phyloP scores from a whole-genome alignment of 2,888 invertebrate genomes.

The Tricholauxania praeusta region DNA sequence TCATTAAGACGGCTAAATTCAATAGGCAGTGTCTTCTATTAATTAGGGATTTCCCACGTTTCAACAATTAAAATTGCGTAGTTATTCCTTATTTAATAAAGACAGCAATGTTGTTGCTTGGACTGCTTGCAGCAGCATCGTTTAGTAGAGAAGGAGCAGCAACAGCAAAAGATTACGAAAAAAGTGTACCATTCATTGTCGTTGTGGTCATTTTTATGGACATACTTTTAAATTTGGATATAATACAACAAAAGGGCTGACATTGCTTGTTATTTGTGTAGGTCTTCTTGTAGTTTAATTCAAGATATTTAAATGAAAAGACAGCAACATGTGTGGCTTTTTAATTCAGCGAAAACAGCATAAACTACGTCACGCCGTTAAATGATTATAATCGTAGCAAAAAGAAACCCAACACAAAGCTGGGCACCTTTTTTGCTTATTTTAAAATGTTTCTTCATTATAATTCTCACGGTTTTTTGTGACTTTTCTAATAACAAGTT shows the following conservation, averaged over 20 bases:
- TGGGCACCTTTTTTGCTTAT: neutral
- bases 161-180: neutral
- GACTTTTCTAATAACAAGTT: neutral
- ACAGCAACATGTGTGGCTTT: slow-evolving; percentile 41
- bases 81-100: too few relatives aligned
- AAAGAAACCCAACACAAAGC: neutral
- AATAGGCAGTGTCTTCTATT: neutral
- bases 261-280: neutral
- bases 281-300: slow-evolving; percentile 20
- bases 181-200: slow-evolving; percentile 12
- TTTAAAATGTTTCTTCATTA: neutral
- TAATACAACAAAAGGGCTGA: slow-evolving; percentile 5
- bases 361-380: neutral
- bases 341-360: slow-evolving; percentile 31
- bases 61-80: neutral
- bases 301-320: slow-evolving; percentile 13
- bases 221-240: neutral
- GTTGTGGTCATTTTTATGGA: slow-evolving; percentile 17
- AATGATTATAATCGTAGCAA: neutral
- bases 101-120: too few relatives aligned
- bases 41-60: slow-evolving; percentile 6
- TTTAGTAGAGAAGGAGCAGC: neutral
- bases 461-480: neutral
- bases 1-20: too few relatives aligned
- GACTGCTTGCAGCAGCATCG: too few relatives aligned